Base-by-base conservation (phyloP, 2,113 vertebrate genomes). In the Burhinus oedicnemus region DNA sequence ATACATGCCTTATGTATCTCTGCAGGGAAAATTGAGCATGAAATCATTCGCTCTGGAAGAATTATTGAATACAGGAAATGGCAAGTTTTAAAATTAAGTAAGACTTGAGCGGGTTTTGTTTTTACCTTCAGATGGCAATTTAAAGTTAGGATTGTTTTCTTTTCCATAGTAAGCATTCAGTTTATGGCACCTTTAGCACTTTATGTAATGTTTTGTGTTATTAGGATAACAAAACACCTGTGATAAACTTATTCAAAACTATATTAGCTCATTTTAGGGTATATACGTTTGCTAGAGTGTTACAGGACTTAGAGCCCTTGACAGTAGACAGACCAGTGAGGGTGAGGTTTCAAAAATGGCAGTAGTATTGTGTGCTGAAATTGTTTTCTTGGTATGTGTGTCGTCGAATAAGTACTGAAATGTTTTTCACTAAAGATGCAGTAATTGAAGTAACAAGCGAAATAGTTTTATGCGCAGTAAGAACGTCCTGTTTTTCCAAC, bases 1-100 rank as follows among this genome's bases (percentile, higher is more conserved):
- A 74, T 88, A 90, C 32, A 12, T 80, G 68, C 54, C 79, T 86
- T 90, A 49, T 77, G 40, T 80, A 82, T 82, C 57, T 90, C 74
- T 83, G 87, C 71, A 92, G 87, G 85, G 85, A 92, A 94, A 91
- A 94, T 54, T 80, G 66, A 93, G 54, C 93, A 86, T 92, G 75
- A 89, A 95, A 94, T 87, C 19, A 58, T 83, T 64, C 0, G 2
- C 82, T 90, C 27, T 76, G 66, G 49, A 89, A 85, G 62, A 93
- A 69, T 89, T 85, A 83, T 11, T 85, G 25, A 72, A 83, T 87
- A 71, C 65, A 91, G 78, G 66, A 96, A 96, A 86, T 42, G 34
- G 16, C 57, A 89, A 30, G 75, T 89, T 89, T 77, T 27, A 15
- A 94, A 94, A 92, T 89, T 85, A 89, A 82, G 45, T 94, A 62